Conservation (phyloP, 2,797 vertebrate species). For the Moxostoma hubbsi region DNA sequence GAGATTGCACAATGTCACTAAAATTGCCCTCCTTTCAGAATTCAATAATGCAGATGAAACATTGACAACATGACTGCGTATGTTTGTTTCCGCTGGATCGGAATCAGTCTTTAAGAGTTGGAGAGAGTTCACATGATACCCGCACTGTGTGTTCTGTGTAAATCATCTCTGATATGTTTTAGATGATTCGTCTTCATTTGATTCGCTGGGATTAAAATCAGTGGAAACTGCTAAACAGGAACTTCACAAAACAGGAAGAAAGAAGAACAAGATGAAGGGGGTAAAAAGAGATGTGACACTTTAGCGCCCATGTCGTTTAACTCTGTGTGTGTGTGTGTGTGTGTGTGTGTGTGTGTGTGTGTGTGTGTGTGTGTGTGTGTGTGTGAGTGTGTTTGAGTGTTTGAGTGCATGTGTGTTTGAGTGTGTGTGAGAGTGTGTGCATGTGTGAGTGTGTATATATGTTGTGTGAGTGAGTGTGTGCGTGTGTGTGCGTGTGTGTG, state of each 20-base stretch:
- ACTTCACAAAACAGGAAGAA: conserved; percentile 64
- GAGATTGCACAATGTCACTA: conserved; percentile 63
- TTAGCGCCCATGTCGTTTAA: conserved; percentile 1
- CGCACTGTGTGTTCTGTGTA: conserved; percentile 49
- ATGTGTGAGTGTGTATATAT: too few species aligned
- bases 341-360: too few species aligned
- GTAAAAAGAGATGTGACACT: background rate
- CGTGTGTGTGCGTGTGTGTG: too few species aligned
- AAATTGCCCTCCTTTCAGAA: conserved; percentile 77
- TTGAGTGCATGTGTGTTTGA: too few species aligned
- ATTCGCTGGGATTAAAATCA: conserved; percentile 79
- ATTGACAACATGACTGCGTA: conserved; percentile 73
- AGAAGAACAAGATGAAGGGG: conserved; percentile 69
- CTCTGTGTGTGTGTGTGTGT: background rate
- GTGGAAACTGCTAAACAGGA: conserved; percentile 67
- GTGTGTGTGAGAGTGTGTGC: too few species aligned
- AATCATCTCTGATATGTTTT: conserved; percentile 68
- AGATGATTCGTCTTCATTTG: conserved; percentile 79
- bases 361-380: too few species aligned
- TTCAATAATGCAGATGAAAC: conserved; percentile 80
- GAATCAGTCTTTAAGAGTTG: conserved; percentile 77
- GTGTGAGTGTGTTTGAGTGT: too few species aligned
- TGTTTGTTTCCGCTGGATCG: conserved; percentile 72
- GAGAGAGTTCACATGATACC: conserved; percentile 66
- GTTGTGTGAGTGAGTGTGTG: too few species aligned